Base-by-base conservation (phyloP, 2,113 vertebrate genomes). In the Paradisaea rubra region DNA sequence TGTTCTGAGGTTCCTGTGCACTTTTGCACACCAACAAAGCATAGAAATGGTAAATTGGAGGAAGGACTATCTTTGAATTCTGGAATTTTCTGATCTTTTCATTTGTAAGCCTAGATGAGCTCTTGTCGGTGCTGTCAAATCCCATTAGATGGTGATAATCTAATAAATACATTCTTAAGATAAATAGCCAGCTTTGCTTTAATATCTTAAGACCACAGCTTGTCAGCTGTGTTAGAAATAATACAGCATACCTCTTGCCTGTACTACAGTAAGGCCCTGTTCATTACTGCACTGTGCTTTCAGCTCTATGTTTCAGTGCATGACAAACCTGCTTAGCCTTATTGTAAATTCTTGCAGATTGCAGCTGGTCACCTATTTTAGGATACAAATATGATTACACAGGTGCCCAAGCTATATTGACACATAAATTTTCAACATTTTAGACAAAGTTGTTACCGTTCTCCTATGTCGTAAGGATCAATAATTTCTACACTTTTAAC, bases 151-250 rank as follows among this genome's bases (percentile, higher is more conserved):
- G 44, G 88, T 91, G 88, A 85, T 95, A 88, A 86, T 96, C 76
- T 89, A 91, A n/a, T n/a, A n/a, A n/a, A n/a, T n/a, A n/a, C n/a
- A 33, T 94, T 95, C 61, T 97, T 85, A 94, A 94, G 94, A 97
- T 96, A 97, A 97, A 88, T 93, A 89, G 90, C 92, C 95, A 97
- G 69, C 86, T 93, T 96, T 96, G 95, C 94, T 97, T 94, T 96
- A 95, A 79, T 92, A 70, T 66, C 21, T 79, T 81, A 89, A 91
- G 91, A 65, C 71, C 91, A 88, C 91, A 96, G 80, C 91, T 44
- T 6, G 13, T 71, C 85, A 95, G 85, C 80, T 74, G 94, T 94
- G 87, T 96, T 96, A 71, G 78, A 91, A 96, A 74, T 89, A 57
- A 82, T 44, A 22, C 12, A 37, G 87, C 81, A 53, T 53, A 47